Percentiles rank a stretch among this genome's conserved stretches.
Evolutionary conservation across 2,113 vertebrate genomes (phyloP).

Genomic region (Agapornis roseicollis): DNA sequence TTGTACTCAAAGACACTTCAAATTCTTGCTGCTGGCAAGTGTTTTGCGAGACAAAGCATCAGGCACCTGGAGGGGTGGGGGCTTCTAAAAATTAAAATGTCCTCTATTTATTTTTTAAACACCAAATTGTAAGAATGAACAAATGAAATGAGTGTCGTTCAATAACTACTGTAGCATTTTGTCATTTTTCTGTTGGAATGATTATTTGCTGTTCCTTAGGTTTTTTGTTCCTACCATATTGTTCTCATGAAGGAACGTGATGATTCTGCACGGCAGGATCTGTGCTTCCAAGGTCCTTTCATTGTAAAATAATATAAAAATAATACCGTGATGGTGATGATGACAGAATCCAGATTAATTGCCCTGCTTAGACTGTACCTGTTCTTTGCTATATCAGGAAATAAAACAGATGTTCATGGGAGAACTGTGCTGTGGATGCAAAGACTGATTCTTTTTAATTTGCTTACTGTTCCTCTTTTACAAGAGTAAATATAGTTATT

Average conservation of each 20-base stretch:
- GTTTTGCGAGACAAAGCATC: slow-evolving; percentile 38
- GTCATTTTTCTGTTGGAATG: slow-evolving; percentile 53
- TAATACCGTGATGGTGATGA: slow-evolving; percentile 39
- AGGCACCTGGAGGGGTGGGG: background rate
- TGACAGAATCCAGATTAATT: slow-evolving; percentile 46
- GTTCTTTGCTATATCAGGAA: slow-evolving; percentile 17
- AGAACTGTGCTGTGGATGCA: slow-evolving; percentile 40
- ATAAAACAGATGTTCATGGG: slow-evolving; percentile 23
- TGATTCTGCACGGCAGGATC: slow-evolving; percentile 71
- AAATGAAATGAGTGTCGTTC: slow-evolving; percentile 32
- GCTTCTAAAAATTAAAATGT: background rate
- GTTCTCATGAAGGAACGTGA: slow-evolving; percentile 58
- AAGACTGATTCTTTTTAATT: slow-evolving; percentile 34
- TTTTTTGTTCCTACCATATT: slow-evolving; percentile 41
- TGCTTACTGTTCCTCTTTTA: slow-evolving; percentile 39
- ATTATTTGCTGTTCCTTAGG: slow-evolving; percentile 46
- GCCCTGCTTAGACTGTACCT: slow-evolving; percentile 44
- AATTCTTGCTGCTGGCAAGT: slow-evolving; percentile 4
- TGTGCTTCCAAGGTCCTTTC: slow-evolving; percentile 39
- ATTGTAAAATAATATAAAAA: background rate
- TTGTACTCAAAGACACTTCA: background rate
- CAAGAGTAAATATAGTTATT: slow-evolving; percentile 45
- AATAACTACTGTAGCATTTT: slow-evolving; percentile 2
- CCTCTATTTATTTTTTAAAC: slow-evolving; percentile 74
- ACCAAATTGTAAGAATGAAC: slow-evolving; percentile 14